Percentiles rank a stretch among this genome's conserved stretches.
Conservation (phyloP, 35 echinoderm and acorn worm species). For the Acanthaster planci region DNA sequence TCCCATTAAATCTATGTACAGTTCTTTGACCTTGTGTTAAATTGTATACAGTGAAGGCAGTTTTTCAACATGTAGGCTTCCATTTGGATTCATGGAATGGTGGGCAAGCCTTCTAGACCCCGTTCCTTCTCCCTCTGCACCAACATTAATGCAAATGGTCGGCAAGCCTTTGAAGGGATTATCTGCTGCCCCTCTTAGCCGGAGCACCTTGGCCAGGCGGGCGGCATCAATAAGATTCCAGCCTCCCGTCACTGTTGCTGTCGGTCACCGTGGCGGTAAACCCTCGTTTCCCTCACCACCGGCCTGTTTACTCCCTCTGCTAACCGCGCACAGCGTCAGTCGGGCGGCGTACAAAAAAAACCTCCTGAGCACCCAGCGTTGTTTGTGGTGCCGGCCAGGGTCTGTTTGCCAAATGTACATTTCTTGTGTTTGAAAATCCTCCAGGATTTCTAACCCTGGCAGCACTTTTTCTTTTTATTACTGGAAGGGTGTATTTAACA, state of each 20-base stretch:
- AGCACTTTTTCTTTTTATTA: neutral
- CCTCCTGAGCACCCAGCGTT: neutral
- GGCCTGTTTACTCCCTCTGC: neutral
- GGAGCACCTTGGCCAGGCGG: neutral
- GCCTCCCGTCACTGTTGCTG: neutral
- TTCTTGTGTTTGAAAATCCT: slow-evolving; percentile 24
- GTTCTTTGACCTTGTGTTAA: too few species aligned
- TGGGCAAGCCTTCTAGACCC: too few species aligned
- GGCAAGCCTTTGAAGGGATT: too few species aligned
- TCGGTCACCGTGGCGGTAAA: neutral
- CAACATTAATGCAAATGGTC: too few species aligned
- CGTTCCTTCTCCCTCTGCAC: too few species aligned
- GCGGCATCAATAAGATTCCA: slow-evolving; percentile 7
- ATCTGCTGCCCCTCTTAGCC: too few species aligned
- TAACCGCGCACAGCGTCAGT: neutral
- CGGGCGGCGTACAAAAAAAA: neutral
- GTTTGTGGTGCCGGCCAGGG: slow-evolving; percentile 2
- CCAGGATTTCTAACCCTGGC: slow-evolving; percentile 4
- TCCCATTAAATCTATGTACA: too few species aligned
- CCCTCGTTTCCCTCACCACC: neutral
- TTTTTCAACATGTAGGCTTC: too few species aligned
- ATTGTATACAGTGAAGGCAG: too few species aligned
- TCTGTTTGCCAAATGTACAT: neutral
- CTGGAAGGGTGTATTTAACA: slow-evolving; percentile 26
- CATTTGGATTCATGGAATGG: too few species aligned